A percentile compares a stretch with the other conserved stretches of the same genome.
These are phyloP conservation scores for Drosophila miranda DNA, from an alignment of 1,140 invertebrate genomes.

Conservation along the genomic window DNA sequence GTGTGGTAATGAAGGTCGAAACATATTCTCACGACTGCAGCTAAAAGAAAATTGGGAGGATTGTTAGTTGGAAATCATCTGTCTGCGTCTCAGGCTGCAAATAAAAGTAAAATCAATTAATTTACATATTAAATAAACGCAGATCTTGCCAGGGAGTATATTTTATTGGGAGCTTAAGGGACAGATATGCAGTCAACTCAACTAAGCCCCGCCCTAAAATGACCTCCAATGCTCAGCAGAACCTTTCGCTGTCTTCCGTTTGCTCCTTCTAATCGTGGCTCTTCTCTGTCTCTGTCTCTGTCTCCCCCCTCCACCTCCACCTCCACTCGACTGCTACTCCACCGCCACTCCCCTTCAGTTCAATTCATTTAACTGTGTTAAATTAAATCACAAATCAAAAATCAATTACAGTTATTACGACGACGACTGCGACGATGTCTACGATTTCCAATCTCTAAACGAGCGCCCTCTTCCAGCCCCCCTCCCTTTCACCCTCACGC, in stretches of 20 bases:
- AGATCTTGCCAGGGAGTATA: not conserved
- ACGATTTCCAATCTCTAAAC: constrained; percentile 79
- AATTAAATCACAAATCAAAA: constrained; percentile 82
- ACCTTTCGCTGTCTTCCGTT: not conserved
- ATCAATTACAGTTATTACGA: constrained; percentile 82
- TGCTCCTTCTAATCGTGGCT: not conserved
- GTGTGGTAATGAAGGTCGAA: not conserved
- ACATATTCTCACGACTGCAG: constrained; percentile 10
- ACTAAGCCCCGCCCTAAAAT: constrained; percentile 10
- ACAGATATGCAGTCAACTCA: not conserved
- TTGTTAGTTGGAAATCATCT: not conserved
- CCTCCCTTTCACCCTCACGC: not conserved
- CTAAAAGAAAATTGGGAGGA: not conserved
- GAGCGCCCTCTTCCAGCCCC: constrained; percentile 26
- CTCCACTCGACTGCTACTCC: not conserved
- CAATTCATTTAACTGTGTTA: constrained; percentile 80
- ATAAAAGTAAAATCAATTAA: not conserved
- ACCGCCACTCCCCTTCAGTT: constrained; percentile 27
- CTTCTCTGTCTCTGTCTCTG: not conserved
- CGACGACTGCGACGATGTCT: constrained; percentile 70
- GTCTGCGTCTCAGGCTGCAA: not conserved
- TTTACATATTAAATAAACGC: not conserved
- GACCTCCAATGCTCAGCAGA: not conserved
- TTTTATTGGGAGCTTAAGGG: constrained; percentile 9
- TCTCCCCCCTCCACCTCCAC: not conserved